These are phyloP conservation scores for Bathynomus jamesi DNA, from an alignment of 1,140 invertebrate species.

Conservation along the genomic window DNA sequence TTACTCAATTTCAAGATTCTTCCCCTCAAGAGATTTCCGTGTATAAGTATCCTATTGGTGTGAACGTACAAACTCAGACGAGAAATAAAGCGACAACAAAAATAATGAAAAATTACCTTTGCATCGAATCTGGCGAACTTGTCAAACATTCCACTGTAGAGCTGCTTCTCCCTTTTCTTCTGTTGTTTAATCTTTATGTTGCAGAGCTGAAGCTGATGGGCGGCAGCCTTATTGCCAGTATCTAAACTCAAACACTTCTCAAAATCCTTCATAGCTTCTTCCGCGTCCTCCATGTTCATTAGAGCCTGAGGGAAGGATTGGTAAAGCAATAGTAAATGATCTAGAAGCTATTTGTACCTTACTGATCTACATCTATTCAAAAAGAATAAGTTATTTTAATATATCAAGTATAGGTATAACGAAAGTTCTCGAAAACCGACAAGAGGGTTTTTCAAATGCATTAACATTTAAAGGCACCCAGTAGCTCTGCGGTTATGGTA, in stretches of 20 bases:
- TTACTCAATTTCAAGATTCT: too few relatives aligned
- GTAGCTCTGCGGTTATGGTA: too few relatives aligned
- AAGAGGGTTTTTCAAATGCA: too few relatives aligned
- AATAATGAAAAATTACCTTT: too few relatives aligned
- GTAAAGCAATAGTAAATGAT: not conserved
- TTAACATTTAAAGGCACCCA: too few relatives aligned
- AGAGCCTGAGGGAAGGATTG: slow-evolving; percentile 58
- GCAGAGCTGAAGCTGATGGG: slow-evolving; percentile 65
- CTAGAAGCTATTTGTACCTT: too few relatives aligned
- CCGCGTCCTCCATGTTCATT: slow-evolving; percentile 64
- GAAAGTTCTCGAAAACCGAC: too few relatives aligned
- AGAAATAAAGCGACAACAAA: too few relatives aligned
- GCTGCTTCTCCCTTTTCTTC: slow-evolving; percentile 71
- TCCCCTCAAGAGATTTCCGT: too few relatives aligned
- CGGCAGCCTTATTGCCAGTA: slow-evolving; percentile 72
- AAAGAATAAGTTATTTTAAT: not conserved
- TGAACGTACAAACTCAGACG: too few relatives aligned
- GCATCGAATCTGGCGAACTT: slow-evolving; percentile 67
- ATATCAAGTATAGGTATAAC: not conserved
- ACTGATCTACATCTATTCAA: too few relatives aligned
- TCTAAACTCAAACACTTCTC: slow-evolving; percentile 61
- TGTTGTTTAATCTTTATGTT: slow-evolving; percentile 65
- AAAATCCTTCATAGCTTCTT: slow-evolving; percentile 72
- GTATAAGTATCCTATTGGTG: too few relatives aligned
- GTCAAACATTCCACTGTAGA: slow-evolving; percentile 89